Percentiles rank a stretch among this genome's conserved stretches.
Conservation (phyloP, 30 jellyfish, hydroid and myxozoan genomes). For the Aurelia coerulea region DNA sequence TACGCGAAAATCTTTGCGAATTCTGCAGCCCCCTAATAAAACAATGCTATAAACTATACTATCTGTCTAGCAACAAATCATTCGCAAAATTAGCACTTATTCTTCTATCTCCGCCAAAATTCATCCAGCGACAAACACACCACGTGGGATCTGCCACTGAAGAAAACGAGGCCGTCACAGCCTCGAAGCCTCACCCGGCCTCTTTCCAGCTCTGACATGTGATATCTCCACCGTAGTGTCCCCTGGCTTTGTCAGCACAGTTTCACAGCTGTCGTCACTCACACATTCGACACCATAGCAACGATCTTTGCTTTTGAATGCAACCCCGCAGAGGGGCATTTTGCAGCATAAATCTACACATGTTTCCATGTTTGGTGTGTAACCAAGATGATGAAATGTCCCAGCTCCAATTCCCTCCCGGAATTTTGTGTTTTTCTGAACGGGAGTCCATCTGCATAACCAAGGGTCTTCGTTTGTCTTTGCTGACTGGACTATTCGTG, state of each 20-base stretch:
- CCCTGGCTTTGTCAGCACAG: constrained; percentile 68
- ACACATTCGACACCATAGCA: constrained; percentile 96
- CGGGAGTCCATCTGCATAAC: constrained; percentile 92
- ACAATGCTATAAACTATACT: no score
- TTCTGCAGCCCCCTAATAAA: no score
- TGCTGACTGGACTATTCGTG: constrained; percentile 37
- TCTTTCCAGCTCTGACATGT: constrained; percentile 96
- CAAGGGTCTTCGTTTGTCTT: constrained; percentile 75
- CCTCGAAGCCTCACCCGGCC: constrained; percentile 80
- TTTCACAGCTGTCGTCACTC: constrained; percentile 87
- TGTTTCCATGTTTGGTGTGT: constrained; percentile 93
- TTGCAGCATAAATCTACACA: constrained; percentile 92
- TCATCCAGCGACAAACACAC: neutral
- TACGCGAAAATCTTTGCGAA: no score
- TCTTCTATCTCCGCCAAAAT: neutral
- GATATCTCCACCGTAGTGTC: constrained; percentile 81
- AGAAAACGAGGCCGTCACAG: constrained; percentile 13
- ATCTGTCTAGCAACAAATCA: no score
- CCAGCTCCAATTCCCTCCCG: constrained; percentile 95
- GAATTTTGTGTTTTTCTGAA: constrained; percentile 73
- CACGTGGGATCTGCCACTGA: constrained; percentile 40
- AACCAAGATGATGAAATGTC: constrained; percentile 86
- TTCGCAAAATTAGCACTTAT: no score
- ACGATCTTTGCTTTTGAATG: constrained; percentile 81
- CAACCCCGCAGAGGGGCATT: constrained; percentile 94